Evolutionary conservation across 2,797 vertebrate species (phyloP).

Genomic region (Poliocrania exsul): DNA sequence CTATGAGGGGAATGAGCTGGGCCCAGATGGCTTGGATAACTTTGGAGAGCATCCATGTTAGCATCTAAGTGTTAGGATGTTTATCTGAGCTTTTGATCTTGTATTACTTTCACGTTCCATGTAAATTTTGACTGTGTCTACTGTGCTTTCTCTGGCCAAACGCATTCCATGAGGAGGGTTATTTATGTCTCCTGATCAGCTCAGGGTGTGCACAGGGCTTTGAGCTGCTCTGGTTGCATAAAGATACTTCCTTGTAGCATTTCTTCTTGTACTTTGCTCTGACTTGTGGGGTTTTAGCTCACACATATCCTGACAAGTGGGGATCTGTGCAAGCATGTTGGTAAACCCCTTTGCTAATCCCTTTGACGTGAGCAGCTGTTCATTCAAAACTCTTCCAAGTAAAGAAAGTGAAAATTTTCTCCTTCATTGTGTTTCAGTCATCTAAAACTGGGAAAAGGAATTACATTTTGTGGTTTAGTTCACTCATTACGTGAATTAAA

Average conservation of each 20-base stretch:
- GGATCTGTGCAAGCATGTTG: background rate
- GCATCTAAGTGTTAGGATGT: background rate
- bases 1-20: background rate
- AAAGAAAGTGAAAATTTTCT: slow-evolving; percentile 8
- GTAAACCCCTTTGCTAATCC: background rate
- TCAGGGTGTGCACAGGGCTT: background rate
- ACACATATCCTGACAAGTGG: background rate
- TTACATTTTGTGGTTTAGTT: background rate
- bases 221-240: background rate
- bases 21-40: background rate
- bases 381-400: background rate
- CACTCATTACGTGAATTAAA: background rate
- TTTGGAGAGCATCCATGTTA: background rate
- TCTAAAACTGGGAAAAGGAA: background rate
- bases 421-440: background rate
- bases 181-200: background rate
- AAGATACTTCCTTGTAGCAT: background rate
- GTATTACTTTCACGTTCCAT: background rate
- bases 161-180: background rate
- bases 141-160: background rate
- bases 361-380: background rate
- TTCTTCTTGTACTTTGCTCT: background rate
- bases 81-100: background rate
- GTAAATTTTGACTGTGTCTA: background rate
- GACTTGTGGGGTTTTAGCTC: background rate